Percentiles rank a stretch among this genome's conserved stretches.
phyloP scores from a whole-genome alignment of 2,888 invertebrate genomes.

The Corythucha ciliata region DNA sequence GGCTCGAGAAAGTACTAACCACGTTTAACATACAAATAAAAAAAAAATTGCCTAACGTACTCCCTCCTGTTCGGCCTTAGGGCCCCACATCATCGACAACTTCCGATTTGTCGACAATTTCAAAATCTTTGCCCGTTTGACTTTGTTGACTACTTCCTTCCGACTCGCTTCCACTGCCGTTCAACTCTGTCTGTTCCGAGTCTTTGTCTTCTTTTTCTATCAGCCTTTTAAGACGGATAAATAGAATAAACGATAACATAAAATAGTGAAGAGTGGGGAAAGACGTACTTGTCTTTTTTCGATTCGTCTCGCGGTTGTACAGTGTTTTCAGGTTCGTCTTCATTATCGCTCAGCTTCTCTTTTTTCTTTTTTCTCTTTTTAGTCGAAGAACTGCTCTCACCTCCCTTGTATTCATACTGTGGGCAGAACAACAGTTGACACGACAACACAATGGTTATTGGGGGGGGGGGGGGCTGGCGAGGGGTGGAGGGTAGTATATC shows the following conservation, averaged over 20 bases:
- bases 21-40: too few species aligned
- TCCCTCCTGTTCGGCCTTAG: too few species aligned
- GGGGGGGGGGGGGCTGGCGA: background rate
- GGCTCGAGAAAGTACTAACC: too few species aligned
- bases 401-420: slow-evolving; percentile 73
- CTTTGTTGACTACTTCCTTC: slow-evolving; percentile 65
- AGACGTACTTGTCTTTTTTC: background rate
- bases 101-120: slow-evolving; percentile 61
- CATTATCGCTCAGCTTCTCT: slow-evolving; percentile 72
- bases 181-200: too few species aligned
- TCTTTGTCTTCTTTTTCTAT: slow-evolving; percentile 16
- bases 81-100: too few species aligned
- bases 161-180: slow-evolving; percentile 59
- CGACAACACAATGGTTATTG: background rate
- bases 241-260: background rate
- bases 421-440: slow-evolving; percentile 35
- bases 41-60: too few species aligned
- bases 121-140: slow-evolving; percentile 77
- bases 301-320: background rate
- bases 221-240: background rate
- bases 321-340: slow-evolving; percentile 47
- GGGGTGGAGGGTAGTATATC: too few species aligned
- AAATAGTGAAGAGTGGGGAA: background rate
- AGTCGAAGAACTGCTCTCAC: slow-evolving; percentile 38
- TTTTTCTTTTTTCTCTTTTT: slow-evolving; percentile 66